These are phyloP conservation scores for Sapajus apella DNA, from an alignment of 2,113 vertebrate species.

Conservation along the genomic window DNA sequence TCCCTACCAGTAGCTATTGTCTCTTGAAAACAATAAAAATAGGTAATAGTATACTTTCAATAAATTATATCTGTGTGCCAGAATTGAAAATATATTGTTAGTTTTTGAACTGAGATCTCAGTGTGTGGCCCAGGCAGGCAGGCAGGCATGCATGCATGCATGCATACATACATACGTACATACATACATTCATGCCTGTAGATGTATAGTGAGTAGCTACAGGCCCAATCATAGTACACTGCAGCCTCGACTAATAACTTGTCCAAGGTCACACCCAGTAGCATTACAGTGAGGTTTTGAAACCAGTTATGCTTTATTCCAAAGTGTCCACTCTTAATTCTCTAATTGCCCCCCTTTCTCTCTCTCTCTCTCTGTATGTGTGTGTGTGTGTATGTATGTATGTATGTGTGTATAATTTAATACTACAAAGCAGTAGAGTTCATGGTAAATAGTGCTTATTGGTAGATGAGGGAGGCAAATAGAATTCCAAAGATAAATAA, in stretches of 20 bases:
- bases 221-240: too few relatives aligned
- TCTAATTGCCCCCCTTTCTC: neutral
- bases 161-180: too few relatives aligned
- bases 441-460: neutral
- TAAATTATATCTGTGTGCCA: neutral
- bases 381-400: neutral
- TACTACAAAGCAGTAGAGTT: neutral
- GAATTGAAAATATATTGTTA: neutral
- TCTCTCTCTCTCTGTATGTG: neutral
- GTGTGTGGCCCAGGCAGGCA: too few relatives aligned
- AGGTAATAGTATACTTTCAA: constrained; percentile 35
- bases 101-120: too few relatives aligned
- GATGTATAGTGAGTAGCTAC: too few relatives aligned
- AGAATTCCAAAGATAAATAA: neutral
- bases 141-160: too few relatives aligned
- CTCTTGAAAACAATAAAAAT: neutral
- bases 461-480: neutral
- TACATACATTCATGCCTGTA: too few relatives aligned
- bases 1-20: neutral
- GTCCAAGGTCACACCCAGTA: neutral
- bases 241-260: neutral
- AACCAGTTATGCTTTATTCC: constrained; percentile 47
- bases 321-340: neutral
- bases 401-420: neutral
- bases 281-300: constrained; percentile 1